Percentiles rank a stretch among this genome's conserved stretches.
Conservation (phyloP, 1,140 invertebrate genomes). For the Caenorhabditis brenneri region DNA sequence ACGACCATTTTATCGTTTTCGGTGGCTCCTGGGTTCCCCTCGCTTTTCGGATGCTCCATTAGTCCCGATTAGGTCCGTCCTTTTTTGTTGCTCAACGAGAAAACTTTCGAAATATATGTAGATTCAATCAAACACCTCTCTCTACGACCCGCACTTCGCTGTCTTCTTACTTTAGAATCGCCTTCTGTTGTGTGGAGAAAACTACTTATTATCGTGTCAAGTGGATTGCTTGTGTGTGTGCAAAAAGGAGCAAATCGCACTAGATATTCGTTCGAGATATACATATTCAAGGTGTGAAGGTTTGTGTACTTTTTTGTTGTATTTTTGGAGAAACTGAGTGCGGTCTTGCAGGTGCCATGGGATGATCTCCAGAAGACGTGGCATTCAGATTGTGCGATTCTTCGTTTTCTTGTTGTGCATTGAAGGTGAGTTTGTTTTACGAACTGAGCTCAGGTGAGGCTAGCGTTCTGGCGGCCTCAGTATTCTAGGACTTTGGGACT, state of each 20-base stretch:
- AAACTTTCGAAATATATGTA: slow-evolving; percentile 17
- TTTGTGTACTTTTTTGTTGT: not conserved
- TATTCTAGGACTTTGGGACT: too few species aligned
- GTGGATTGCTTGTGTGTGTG: not conserved
- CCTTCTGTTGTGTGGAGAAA: not conserved
- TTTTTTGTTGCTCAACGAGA: too few species aligned
- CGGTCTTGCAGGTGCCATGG: not conserved
- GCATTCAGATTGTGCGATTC: not conserved
- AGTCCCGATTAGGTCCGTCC: not conserved
- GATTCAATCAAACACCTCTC: not conserved
- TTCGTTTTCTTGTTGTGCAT: not conserved
- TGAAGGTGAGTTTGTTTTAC: not conserved
- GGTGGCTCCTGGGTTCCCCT: not conserved
- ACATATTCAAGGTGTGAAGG: not conserved
- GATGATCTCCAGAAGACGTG: slow-evolving; percentile 39
- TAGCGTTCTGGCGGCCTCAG: too few species aligned
- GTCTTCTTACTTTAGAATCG: not conserved
- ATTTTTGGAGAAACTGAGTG: not conserved
- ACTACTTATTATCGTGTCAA: slow-evolving; percentile 39
- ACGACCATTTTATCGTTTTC: slow-evolving; percentile 12
- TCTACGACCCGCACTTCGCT: not conserved
- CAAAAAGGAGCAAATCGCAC: too few species aligned
- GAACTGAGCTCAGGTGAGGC: too few species aligned
- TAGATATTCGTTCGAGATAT: too few species aligned
- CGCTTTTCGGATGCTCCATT: not conserved